A percentile compares a stretch with the other conserved stretches of the same genome.
phyloP scores from a whole-genome alignment of 1,140 invertebrate species.

The Trachymyrmex septentrionalis region DNA sequence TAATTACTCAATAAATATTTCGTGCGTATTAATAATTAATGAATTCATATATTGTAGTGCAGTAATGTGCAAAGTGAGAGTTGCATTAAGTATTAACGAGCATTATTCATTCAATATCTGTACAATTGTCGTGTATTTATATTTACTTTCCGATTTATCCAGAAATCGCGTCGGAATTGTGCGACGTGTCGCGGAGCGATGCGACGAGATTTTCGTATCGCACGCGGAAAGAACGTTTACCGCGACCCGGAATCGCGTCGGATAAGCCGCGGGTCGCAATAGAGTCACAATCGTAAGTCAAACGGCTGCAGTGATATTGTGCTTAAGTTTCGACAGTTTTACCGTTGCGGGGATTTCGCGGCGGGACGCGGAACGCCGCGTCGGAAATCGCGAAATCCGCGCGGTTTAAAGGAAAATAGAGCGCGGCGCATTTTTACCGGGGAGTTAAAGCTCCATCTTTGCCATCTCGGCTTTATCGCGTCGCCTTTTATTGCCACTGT shows the following conservation, averaged over 20 bases:
- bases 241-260: background rate
- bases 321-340: slow-evolving; percentile 68
- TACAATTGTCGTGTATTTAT: background rate
- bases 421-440: slow-evolving; percentile 48
- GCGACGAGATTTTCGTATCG: slow-evolving; percentile 34
- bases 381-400: background rate
- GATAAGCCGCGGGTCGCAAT: slow-evolving; percentile 51
- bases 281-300: slow-evolving; percentile 65
- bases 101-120: background rate
- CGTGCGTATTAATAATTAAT: slow-evolving; percentile 20
- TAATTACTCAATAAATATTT: slow-evolving; percentile 16
- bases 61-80: background rate
- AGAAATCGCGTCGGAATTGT: background rate
- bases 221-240: background rate
- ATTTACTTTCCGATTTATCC: background rate
- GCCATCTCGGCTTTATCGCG: slow-evolving; percentile 29
- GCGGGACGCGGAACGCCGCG: background rate
- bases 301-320: slow-evolving; percentile 53
- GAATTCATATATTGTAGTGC: background rate
- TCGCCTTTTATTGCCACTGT: slow-evolving; percentile 34
- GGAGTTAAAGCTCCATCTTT: slow-evolving; percentile 38
- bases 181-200: background rate
- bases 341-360: slow-evolving; percentile 37
- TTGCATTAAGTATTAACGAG: slow-evolving; percentile 7
- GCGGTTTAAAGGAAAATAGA: slow-evolving; percentile 46